Evolutionary conservation across 2,113 vertebrate genomes (phyloP).

Genomic region (Catharus fuscescens): DNA sequence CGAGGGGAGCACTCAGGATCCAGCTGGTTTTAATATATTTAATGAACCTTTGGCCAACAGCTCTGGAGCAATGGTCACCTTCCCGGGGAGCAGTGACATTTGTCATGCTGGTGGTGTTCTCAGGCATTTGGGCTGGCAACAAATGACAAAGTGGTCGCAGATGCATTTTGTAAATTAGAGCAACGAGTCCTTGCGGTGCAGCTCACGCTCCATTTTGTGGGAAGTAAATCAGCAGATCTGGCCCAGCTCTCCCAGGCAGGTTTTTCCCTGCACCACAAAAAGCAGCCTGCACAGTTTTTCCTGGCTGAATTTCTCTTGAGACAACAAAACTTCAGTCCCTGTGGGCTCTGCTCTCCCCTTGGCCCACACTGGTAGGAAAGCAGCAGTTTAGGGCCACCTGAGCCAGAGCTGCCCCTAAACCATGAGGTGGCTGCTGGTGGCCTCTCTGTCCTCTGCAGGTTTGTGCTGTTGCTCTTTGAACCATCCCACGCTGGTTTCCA

Average conservation of each 20-base stretch:
- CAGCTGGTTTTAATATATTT: neutral
- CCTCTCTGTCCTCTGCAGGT: neutral
- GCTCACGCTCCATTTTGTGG: neutral
- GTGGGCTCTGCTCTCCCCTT: neutral
- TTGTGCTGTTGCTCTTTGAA: neutral
- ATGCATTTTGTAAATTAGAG: neutral
- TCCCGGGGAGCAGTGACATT: neutral
- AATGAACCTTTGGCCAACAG: neutral
- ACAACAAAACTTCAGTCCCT: neutral
- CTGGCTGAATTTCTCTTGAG: neutral
- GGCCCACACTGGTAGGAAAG: neutral
- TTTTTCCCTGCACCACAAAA: neutral
- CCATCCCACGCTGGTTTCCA: neutral
- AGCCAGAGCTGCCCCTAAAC: neutral
- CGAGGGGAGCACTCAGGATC: neutral
- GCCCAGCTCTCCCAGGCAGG: neutral
- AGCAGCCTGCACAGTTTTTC: neutral
- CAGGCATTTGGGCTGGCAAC: neutral
- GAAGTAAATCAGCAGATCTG: neutral
- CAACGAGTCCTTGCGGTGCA: accelerated
- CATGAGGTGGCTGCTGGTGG: neutral
- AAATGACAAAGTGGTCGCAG: neutral
- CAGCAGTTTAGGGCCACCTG: neutral
- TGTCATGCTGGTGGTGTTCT: neutral
- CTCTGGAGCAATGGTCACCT: neutral